Evolutionary conservation across 2,888 invertebrate genomes (phyloP).

Genomic region (Sinohyriopsis cumingii): DNA sequence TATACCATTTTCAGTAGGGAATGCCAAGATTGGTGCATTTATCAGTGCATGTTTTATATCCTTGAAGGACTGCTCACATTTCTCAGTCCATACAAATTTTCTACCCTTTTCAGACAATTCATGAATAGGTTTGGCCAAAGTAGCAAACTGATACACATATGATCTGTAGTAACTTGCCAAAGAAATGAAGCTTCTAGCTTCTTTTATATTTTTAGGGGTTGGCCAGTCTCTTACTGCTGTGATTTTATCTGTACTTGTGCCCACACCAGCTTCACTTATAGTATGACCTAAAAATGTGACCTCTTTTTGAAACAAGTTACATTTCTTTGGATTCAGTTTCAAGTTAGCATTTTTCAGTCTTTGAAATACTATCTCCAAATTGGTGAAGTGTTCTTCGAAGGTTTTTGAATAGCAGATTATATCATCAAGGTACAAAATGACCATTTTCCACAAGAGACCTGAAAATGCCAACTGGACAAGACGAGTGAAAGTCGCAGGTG

Average conservation of each 20-base stretch:
- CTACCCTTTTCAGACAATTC: no score
- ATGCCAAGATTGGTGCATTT: no score
- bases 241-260: slow-evolving; percentile 8
- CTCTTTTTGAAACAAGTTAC: slow-evolving; percentile 5
- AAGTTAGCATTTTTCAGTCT: background rate
- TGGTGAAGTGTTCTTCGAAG: slow-evolving; percentile 13
- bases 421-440: slow-evolving; percentile 27
- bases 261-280: slow-evolving; percentile 11
- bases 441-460: slow-evolving; percentile 19
- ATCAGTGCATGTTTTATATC: no score
- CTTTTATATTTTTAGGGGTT: background rate
- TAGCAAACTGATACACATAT: no score
- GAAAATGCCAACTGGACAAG: slow-evolving; percentile 18
- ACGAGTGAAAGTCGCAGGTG: slow-evolving; percentile 21
- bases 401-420: slow-evolving; percentile 22
- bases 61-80: no score
- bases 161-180: no score
- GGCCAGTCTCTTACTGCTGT: background rate
- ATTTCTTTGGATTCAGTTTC: background rate
- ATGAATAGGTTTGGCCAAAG: no score
- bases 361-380: slow-evolving; percentile 1
- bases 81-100: no score
- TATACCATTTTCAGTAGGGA: no score
- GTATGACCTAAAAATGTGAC: slow-evolving; percentile 13
- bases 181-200: no score